Base-by-base conservation (phyloP, 2,113 vertebrate genomes). In the Tangachromis dhanisi region DNA sequence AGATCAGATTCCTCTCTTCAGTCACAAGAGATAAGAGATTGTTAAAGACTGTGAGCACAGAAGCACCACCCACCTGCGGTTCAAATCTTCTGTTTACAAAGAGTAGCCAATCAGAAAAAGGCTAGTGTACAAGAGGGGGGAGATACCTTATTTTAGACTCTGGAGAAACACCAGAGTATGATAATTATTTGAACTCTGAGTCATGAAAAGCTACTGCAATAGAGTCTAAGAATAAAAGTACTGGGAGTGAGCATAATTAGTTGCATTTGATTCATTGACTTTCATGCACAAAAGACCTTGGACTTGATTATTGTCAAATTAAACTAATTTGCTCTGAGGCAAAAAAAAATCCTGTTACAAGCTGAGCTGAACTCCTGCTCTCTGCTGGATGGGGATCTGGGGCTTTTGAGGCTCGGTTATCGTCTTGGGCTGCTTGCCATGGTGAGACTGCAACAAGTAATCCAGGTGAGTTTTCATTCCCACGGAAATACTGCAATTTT, bases 161-260 rank as follows among this genome's bases (percentile, higher is more conserved):
- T 47, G 71, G 24, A 76, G 24, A 49, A 76, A 47, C 24, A 76
- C 68, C 14, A 76, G 24, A 42, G 13, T 73, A 17, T 29, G 71
- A 49, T 49, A 76, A n/a, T 35, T n/a, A 35, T 66, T 12, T 66
- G 33, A 38, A 47, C 71, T 76, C 24, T 49, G 24, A 76, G 21
- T 17, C 21, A 29, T 0, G 9, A 45, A 73, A 26, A 17, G 8
- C 40, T 29, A 17, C 21, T 47, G 6, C 3, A 47, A 17, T 1
- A 73, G 8, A 73, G 9, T 45, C 68, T 73, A 73, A 73, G 68
- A 73, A 29, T 47, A 73, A 73, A 73, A 7, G 40, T 73, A 16
- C 0, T 73, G 14, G 14, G 14, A 47, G 24, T 29, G 14, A 47
- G 9, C 21, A 76, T 26, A 76, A 76, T 76, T 26, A 17, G 24